Evolutionary conservation across 2,888 invertebrate species (phyloP).

Genomic region (Gari tellinella): DNA sequence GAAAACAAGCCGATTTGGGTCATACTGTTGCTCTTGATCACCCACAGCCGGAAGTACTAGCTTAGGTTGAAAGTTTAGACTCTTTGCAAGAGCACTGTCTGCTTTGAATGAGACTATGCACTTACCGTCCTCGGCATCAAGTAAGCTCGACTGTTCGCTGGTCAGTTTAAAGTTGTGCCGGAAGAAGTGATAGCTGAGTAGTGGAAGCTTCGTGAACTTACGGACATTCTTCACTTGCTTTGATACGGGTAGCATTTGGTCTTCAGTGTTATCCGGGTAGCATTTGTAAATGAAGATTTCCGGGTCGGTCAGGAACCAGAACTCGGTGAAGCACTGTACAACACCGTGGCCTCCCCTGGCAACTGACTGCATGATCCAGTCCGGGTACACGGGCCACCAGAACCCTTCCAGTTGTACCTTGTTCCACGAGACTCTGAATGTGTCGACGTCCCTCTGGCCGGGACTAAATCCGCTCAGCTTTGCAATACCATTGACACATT

Average conservation of each 20-base stretch:
- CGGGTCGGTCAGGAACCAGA: conserved; percentile 45
- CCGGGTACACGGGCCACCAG: conserved; percentile 46
- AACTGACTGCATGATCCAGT: conserved; percentile 27
- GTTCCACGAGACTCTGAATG: conserved; percentile 37
- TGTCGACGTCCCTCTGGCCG: conserved; percentile 20
- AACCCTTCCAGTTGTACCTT: conserved; percentile 31
- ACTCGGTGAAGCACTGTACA: conserved; percentile 20
- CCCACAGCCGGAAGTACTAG: conserved; percentile 1
- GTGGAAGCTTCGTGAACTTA: conserved; percentile 35
- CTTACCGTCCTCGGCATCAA: conserved; percentile 28
- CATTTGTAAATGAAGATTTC: conserved; percentile 42
- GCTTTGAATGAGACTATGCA: conserved; percentile 35
- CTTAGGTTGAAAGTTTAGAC: conserved; percentile 6
- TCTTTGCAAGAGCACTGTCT: conserved; percentile 20
- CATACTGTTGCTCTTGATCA: conserved; percentile 1
- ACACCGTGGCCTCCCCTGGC: neutral
- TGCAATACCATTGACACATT: conserved; percentile 24
- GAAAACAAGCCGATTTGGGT: conserved; percentile 25
- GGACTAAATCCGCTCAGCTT: conserved; percentile 41
- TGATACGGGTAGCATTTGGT: conserved; percentile 37
- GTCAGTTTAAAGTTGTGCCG: conserved; percentile 29
- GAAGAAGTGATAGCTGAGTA: conserved; percentile 28
- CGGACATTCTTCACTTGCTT: conserved; percentile 28
- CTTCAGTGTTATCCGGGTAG: conserved; percentile 28
- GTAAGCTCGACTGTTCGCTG: conserved; percentile 38